A percentile compares a stretch with the other conserved stretches of the same genome.
Evolutionary conservation across 1,140 invertebrate genomes (phyloP).

Genomic region (Papilio helenus): DNA sequence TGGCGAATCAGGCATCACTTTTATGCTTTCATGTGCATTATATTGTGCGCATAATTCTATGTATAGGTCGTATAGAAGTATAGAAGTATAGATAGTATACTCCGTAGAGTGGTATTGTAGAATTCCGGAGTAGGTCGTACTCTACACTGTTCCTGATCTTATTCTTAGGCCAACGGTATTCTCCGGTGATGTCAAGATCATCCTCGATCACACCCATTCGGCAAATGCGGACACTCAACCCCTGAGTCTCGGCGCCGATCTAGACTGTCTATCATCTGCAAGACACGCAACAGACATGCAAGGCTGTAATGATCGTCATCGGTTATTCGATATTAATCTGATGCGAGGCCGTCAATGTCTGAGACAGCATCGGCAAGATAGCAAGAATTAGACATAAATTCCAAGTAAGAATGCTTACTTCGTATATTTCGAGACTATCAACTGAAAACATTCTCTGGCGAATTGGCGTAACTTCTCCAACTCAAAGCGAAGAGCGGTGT

Average conservation of each 20-base stretch:
- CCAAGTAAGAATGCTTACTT: background rate
- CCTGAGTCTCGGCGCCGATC: background rate
- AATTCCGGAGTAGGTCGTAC: background rate
- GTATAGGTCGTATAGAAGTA: too few species aligned
- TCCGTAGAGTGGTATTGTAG: background rate
- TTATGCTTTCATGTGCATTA: background rate
- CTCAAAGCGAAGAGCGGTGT: background rate
- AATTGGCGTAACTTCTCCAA: background rate
- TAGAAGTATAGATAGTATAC: too few species aligned
- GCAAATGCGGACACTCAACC: background rate
- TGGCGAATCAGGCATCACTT: conserved; percentile 3
- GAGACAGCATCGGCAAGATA: conserved; percentile 3
- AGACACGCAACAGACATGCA: background rate
- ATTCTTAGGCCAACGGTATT: background rate
- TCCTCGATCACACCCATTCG: background rate
- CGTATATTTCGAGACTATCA: background rate
- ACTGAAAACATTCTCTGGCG: background rate
- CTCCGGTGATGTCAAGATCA: conserved; percentile 3
- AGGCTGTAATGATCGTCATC: background rate
- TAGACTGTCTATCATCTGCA: conserved; percentile 1
- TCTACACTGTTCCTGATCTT: background rate
- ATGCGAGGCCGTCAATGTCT: background rate
- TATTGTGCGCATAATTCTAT: background rate
- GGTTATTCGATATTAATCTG: conserved; percentile 1
- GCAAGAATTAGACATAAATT: background rate